Evolutionary conservation across 2,888 invertebrate species (phyloP), one percentile per base, ranked within the genome.

Genomic region (Pollenia angustigena): DNA sequence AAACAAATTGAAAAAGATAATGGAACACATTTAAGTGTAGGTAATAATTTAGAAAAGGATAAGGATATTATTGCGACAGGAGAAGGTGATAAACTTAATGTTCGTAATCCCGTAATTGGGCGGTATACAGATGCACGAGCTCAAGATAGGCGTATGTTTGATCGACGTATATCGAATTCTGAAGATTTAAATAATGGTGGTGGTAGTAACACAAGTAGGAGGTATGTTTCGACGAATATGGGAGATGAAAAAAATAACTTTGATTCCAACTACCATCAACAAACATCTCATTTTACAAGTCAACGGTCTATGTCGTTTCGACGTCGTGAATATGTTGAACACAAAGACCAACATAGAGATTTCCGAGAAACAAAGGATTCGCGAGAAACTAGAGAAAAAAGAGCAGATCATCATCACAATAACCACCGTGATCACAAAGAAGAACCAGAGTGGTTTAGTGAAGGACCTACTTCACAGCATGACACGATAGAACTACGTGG

Each of bases 401-500:
- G 85, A 16, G 90, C 90, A 14, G 90, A 72, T 16, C 72, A 90
- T 62, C 90, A 90, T 79, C 80, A 88, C 48, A 83, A 79, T 18
- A 87, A 95, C 91, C 95, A 94, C 90, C 72, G 85, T 23, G 81
- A 85, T 16, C 94, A 94, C 90, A 94, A 94, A 89, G 97, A 97
- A 89, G 97, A 98, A 92, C 98, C 98, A 4, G 98, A 98, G 94
- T 98, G 98, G 97, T 97, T 96, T 91, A 97, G 96, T 90, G 96
- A 96, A 85, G 98, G 98, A 62, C 98, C 98, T 64, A 96, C 97
- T 86, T 98, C 98, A 86, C 97, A 98, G 92, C 93, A 96, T 91
- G 99, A 99, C 90, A 98, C 97, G 52, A 99, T 99, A 90, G 99
- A 99, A 93, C 94, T 99, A 89, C 96, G 97, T 68, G 99, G 99